Base-by-base conservation (phyloP, 92 coral and sea anemone species). In the Pocillopora meandrina region DNA sequence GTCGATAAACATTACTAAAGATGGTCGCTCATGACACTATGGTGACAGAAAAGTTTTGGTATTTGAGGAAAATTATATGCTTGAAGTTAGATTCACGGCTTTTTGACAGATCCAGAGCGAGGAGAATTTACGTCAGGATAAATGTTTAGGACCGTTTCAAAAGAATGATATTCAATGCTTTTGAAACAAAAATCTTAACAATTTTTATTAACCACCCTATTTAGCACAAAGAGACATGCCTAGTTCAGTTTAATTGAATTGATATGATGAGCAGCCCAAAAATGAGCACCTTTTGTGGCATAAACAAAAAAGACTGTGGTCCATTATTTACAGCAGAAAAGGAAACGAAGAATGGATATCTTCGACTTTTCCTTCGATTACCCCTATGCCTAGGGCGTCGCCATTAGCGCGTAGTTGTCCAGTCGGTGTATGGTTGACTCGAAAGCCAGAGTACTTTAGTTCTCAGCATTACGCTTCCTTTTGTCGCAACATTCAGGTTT, bases 401-500 rank as follows among this genome's bases (percentile, higher is more conserved):
- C 63, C 63, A 56, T 57, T n/a, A 47, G 13, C 18, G 33, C 36
- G 34, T 71, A 19, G n/a, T 6, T 56, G 34, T 10, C 74, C 52
- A 42, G 49, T 42, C 21, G 65, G 11, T 13, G 42, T 42, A 47
- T 9, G 73, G 55, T 80, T 80, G 74, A 56, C 56, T 21, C 20
- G 0, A 5, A 33, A 35, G 14, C 20, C 42, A 59, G 35, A 35
- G 20, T 36, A 70, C 16, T 56, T 33, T 61, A 36, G n/a, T 47
- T 8, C 61, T 65, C 82, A 35, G 73, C 88, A 58, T 66, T 61
- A 69, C 88, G 82, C 55, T 84, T 90, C 77, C 86, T 93, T 73
- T 89, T 89, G 78, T 96, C 98, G 72, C 98, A 96, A 63, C 98
- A 96, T 75, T 94, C 95, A 70, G 91, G 88, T 31, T 87, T 88